These are phyloP conservation scores for Scelioninae gen. 1 DNA, from an alignment of 2,888 invertebrate species.

Conservation along the genomic window DNA sequence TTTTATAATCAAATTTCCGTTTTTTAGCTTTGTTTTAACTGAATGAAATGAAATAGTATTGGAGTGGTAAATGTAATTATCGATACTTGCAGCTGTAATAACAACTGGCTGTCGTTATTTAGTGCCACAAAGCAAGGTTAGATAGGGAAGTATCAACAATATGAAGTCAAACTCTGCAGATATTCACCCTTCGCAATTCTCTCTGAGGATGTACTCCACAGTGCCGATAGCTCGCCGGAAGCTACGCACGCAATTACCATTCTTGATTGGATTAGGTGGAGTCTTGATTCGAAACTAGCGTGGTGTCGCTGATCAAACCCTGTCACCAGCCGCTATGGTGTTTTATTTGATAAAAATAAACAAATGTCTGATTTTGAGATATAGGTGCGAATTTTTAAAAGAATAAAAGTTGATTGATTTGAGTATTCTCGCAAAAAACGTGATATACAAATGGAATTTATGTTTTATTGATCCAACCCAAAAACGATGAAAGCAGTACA, in stretches of 20 bases:
- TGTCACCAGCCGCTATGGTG: constrained; percentile 48
- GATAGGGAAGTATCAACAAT: constrained; percentile 63
- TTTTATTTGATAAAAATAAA: constrained; percentile 55
- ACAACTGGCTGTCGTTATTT: constrained; percentile 56
- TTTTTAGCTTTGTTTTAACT: too few relatives aligned
- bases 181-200: constrained; percentile 72
- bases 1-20: too few relatives aligned
- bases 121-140: constrained; percentile 42
- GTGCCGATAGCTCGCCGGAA: constrained; percentile 74
- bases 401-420: background rate
- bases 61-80: constrained; percentile 28
- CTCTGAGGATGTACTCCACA: constrained; percentile 57
- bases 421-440: background rate
- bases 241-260: constrained; percentile 83
- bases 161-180: constrained; percentile 63
- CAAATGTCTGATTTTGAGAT: constrained; percentile 44
- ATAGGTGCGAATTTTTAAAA: constrained; percentile 5
- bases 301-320: constrained; percentile 76
- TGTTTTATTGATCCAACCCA: background rate
- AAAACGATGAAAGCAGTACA: too few relatives aligned
- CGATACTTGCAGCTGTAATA: constrained; percentile 56
- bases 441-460: constrained; percentile 2
- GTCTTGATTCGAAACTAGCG: constrained; percentile 80
- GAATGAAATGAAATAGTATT: background rate
- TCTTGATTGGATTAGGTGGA: constrained; percentile 82